Base-by-base conservation (phyloP, 1,140 invertebrate genomes). In the Pollicipes pollicipes region DNA sequence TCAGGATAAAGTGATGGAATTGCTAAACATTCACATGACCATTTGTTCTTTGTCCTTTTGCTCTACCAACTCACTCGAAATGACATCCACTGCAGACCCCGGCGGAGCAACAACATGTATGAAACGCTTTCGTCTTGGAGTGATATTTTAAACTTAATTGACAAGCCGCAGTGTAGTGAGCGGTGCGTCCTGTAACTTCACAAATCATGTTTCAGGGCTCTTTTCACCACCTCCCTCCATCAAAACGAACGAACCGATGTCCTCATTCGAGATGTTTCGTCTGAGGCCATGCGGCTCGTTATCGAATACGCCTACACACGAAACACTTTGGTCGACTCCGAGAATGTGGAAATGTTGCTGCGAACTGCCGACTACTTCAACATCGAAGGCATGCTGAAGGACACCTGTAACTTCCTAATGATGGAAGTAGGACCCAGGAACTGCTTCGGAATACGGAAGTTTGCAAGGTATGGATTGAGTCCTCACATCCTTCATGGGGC, bases 291-390 rank as follows among this genome's bases (percentile, higher is more conserved):
- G 82, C 83, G 86, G 67, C 79, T 85, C 16, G 81, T 95, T 3
- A 84, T 95, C 31, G 84, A 91, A 71, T 94, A 90, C 77, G 88
- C 90, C 0, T 95, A 95, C 78, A 81, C 90, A 16, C 83, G 89
- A 30, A 85, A 85, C 68, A 75, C 85, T 2, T 83, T 86, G 71
- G 83, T 95, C 0, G 88, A 82, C 32, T 83, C 85, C 3, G 83
- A 86, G 29, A 94, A 93, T 75, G 90, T 93, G 0, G 86, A 87
- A 74, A 83, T 88, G 70, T 79, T 94, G 3, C 80, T 94, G 24
- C 70, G 74, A 66, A 73, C 74, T 0, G 75, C 78, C 8, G 81
- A 82, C 73, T 93, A 92, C 77, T 84, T 95, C 30, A 85, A 86
- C 69, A 88, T 95, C 63, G 78, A 88, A 26, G 88, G 88, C 0